Conservation (phyloP, 2,797 vertebrate species). For the Enteromius unitaeniatus region DNA sequence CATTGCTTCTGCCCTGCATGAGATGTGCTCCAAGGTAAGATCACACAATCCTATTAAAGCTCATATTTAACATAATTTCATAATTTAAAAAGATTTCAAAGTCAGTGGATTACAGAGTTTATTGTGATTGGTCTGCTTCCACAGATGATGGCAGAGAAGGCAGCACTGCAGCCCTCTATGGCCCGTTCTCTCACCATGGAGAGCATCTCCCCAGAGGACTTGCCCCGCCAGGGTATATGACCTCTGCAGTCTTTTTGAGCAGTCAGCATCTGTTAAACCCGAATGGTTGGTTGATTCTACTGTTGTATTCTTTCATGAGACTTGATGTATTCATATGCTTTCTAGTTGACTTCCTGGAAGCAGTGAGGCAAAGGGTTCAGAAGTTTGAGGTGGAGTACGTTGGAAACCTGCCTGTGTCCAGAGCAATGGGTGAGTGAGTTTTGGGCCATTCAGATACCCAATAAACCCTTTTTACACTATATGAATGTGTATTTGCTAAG, state of each 20-base stretch:
- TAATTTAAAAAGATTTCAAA: neutral
- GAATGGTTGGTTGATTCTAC: neutral
- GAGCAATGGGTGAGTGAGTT: constrained; percentile 86
- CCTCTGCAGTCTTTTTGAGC: neutral
- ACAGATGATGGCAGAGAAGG: constrained; percentile 87
- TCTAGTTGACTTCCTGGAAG: constrained; percentile 87
- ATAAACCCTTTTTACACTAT: neutral
- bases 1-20: constrained; percentile 89
- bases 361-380: constrained; percentile 84
- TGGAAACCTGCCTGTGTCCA: constrained; percentile 88
- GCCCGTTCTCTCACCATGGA: constrained; percentile 80
- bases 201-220: constrained; percentile 84
- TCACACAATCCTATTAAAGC: neutral
- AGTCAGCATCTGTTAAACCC: neutral
- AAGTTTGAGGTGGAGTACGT: constrained; percentile 90
- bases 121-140: constrained; percentile 2
- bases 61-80: neutral
- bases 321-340: constrained; percentile 22
- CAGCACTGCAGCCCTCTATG: constrained; percentile 70
- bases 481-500: neutral
- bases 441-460: neutral
- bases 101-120: neutral
- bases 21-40: constrained; percentile 92
- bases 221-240: constrained; percentile 89
- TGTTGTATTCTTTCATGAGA: constrained; percentile 1